Conservation (phyloP, 2,888 invertebrate genomes). For the Vesta saturnalis region DNA sequence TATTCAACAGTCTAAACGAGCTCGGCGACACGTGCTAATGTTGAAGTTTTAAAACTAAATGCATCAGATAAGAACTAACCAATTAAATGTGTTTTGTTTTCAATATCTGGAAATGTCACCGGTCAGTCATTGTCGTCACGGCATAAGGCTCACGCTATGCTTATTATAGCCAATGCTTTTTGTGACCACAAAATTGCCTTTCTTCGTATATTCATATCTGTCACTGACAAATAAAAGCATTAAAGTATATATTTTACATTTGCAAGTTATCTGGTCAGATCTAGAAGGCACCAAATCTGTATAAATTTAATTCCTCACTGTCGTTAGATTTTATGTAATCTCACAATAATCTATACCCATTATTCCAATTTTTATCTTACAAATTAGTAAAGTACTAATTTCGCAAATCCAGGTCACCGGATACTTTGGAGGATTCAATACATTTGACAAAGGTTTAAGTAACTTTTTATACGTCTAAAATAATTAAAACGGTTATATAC, state of each 20-base stretch:
- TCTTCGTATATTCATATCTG: slow-evolving; percentile 12
- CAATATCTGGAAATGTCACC: slow-evolving; percentile 48
- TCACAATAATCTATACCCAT: no score
- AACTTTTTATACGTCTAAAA: no score
- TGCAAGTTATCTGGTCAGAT: slow-evolving; percentile 1
- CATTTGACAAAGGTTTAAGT: no score
- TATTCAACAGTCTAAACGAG: not conserved
- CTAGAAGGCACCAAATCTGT: not conserved
- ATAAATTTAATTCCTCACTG: not conserved
- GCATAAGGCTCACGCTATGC: slow-evolving; percentile 14
- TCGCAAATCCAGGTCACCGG: no score
- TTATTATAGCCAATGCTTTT: slow-evolving; percentile 13
- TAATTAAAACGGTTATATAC: no score
- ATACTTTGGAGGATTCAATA: no score
- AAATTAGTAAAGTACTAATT: no score
- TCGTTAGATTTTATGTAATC: no score
- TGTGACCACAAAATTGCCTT: slow-evolving; percentile 23
- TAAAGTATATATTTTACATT: slow-evolving; percentile 13
- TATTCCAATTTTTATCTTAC: no score
- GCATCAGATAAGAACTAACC: slow-evolving; percentile 50
- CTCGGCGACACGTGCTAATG: slow-evolving; percentile 41
- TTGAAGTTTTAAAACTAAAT: slow-evolving; percentile 45
- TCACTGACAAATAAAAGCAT: slow-evolving; percentile 20
- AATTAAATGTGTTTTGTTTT: slow-evolving; percentile 52
- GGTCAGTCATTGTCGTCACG: slow-evolving; percentile 45